A percentile compares a stretch with the other conserved stretches of the same genome.
Evolutionary conservation across 2,888 invertebrate species (phyloP).

Genomic region (Chymomyza fuscimana): DNA sequence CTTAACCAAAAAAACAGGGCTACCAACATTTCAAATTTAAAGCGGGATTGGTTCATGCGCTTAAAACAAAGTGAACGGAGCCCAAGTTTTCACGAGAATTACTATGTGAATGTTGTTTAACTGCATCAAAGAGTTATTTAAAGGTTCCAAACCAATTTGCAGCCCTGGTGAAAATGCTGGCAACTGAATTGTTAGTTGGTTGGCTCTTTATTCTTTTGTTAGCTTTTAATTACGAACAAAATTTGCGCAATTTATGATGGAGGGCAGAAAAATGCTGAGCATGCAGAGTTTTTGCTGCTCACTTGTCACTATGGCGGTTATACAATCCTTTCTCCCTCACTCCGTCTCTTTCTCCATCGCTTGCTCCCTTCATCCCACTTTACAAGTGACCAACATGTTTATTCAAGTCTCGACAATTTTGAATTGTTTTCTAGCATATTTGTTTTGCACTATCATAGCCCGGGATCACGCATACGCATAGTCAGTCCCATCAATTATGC

Average conservation of each 20-base stretch:
- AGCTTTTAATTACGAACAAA: constrained; percentile 75
- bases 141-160: constrained; percentile 12
- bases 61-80: too few species aligned
- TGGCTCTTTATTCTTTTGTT: constrained; percentile 51
- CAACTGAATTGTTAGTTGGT: neutral
- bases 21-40: neutral
- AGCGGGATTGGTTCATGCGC: too few species aligned
- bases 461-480: neutral
- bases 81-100: too few species aligned
- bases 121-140: constrained; percentile 12
- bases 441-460: neutral
- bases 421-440: neutral
- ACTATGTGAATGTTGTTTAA: neutral
- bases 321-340: neutral
- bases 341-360: neutral
- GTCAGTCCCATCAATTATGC: neutral
- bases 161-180: neutral
- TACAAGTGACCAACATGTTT: neutral
- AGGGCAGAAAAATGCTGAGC: constrained; percentile 37
- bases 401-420: neutral
- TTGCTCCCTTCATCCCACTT: neutral
- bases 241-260: constrained; percentile 51
- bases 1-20: constrained; percentile 18
- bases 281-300: neutral
- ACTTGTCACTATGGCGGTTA: neutral